Base-by-base conservation (phyloP, 2,888 invertebrate genomes). In the Gymnosoma rotundatum region DNA sequence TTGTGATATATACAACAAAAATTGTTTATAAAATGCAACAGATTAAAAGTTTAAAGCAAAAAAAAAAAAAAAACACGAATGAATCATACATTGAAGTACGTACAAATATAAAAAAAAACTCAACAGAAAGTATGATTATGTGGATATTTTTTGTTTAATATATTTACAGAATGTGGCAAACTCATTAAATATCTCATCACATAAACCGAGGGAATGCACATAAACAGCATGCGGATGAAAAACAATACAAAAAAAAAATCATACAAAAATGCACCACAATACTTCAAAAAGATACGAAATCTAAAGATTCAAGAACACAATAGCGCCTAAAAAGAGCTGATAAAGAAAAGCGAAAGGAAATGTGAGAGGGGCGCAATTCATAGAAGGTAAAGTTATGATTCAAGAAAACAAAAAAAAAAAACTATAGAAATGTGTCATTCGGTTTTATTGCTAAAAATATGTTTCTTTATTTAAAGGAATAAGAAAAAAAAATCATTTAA, bases 151-250 rank as follows among this genome's bases (percentile, higher is more conserved):
- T 70, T 42, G 52, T 74, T 69, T 69, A 58, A 78, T 70, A 83
- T 61, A 75, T 72, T n/a, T 78, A 63, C 79, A 79, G 79, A 83
- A 74, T 83, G 78, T 69, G 74, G 74, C 83, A 78, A 83, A 79
- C 69, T 79, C 74, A 75, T 83, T 75, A 70, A 79, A 67, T 73
- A 78, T 75, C 80, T 81, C 74, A 74, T 74, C 74, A 75, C 79
- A 79, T 64, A 75, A 75, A 74, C 63, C 58, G 64, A 79, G 69
- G 70, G 69, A 74, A 70, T 64, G 63, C 50, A 61, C 64, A 80
- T 64, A 74, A 69, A 74, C 74, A 81, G 61, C 36, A 48, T 38
- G 20, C 50, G 66, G 32, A 58, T 66, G 58, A 79, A 20, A 63
- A 67, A 50, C 25, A 70, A 78, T 54, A 18, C 56, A 54, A 58